Evolutionary conservation across 2,888 invertebrate genomes (phyloP).

Genomic region (Xestoiulus laeticollis): DNA sequence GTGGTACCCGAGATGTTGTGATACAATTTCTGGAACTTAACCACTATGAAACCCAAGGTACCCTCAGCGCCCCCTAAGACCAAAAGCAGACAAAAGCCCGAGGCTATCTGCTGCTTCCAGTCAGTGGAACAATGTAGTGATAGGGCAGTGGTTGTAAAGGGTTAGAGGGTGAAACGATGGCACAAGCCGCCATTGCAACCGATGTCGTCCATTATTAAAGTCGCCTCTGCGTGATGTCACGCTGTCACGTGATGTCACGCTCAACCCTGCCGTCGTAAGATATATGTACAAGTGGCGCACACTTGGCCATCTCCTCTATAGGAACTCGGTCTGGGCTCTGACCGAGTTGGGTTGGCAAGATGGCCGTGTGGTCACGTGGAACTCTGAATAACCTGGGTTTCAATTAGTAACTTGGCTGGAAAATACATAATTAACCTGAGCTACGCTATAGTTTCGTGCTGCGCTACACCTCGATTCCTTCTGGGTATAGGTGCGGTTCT

Average conservation of each 20-base stretch:
- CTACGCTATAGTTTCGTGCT: slow-evolving; percentile 25
- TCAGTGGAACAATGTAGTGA: not conserved
- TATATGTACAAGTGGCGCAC: not conserved
- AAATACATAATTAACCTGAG: slow-evolving; percentile 28
- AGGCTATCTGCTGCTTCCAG: not conserved
- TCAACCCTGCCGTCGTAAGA: slow-evolving; percentile 22
- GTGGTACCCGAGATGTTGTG: not conserved
- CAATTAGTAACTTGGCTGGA: slow-evolving; percentile 11
- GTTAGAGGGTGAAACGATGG: not conserved
- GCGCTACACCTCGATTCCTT: not conserved
- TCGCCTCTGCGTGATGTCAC: not conserved
- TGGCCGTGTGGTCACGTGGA: not conserved
- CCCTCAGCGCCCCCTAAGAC: not conserved
- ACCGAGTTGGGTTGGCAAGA: not conserved
- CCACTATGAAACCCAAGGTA: not conserved
- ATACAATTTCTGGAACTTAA: not conserved
- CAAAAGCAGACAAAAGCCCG: not conserved
- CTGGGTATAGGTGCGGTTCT: not conserved
- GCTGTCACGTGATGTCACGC: not conserved
- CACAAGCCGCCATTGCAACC: not conserved
- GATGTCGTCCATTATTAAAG: not conserved
- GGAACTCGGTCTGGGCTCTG: not conserved
- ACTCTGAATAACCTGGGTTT: slow-evolving; percentile 27
- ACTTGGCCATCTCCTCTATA: not conserved
- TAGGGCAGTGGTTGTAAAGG: not conserved